Conservation (phyloP, 2,113 vertebrate genomes). For the Eretmochelys imbricata region DNA sequence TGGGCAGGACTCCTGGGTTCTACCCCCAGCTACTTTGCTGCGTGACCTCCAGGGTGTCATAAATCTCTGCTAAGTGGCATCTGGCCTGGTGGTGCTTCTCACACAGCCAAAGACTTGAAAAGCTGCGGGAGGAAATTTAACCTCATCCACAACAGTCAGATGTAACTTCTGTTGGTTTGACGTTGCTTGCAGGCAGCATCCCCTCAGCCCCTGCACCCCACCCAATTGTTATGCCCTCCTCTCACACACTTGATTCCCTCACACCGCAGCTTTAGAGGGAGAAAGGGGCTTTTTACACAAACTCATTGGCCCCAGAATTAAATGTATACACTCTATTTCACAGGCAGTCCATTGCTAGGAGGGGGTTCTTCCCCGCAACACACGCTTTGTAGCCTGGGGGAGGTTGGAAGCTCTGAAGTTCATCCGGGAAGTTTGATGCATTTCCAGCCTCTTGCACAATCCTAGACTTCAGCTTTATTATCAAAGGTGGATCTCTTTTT, state of each 20-base stretch:
- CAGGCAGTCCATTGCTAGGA: not conserved
- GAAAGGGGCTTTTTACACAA: not conserved
- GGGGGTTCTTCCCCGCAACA: not conserved
- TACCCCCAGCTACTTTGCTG: not conserved
- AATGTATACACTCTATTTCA: not conserved
- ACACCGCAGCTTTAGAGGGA: accelerated
- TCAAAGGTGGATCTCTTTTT: not conserved
- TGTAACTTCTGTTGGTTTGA: not conserved
- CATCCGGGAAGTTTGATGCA: not conserved
- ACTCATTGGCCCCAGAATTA: not conserved
- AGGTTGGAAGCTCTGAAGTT: not conserved
- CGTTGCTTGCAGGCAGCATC: not conserved
- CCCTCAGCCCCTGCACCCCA: accelerated
- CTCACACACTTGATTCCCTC: not conserved
- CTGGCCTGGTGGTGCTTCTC: not conserved
- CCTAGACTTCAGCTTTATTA: not conserved
- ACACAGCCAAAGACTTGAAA: not conserved
- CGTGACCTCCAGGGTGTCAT: accelerated
- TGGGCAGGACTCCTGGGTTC: accelerated
- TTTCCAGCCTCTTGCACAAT: not conserved
- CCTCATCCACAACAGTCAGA: not conserved
- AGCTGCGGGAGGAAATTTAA: too few species aligned
- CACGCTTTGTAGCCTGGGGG: not conserved
- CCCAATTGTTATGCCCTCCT: accelerated
- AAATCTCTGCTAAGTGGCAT: not conserved